These are phyloP conservation scores for Diarsia dahlii DNA, from an alignment of 2,888 invertebrate genomes.

Conservation along the genomic window DNA sequence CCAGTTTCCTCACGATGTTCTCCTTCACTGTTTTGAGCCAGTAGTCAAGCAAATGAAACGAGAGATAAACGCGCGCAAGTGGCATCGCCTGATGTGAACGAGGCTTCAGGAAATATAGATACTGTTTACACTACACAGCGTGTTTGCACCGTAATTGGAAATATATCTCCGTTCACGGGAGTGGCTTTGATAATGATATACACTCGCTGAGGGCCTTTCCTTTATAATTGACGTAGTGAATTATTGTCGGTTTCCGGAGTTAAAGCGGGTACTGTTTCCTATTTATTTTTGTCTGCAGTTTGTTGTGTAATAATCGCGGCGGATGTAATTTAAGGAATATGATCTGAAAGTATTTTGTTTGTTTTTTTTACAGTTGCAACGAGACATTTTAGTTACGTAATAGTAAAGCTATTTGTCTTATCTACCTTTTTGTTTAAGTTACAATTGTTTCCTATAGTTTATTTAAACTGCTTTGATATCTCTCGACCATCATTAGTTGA, in stretches of 20 bases:
- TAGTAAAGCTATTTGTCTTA: neutral
- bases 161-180: constrained; percentile 53
- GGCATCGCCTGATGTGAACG: neutral
- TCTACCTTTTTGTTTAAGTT: neutral
- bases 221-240: constrained; percentile 57
- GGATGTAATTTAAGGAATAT: constrained; percentile 28
- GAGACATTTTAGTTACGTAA: neutral
- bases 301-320: constrained; percentile 27
- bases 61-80: neutral
- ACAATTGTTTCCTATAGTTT: neutral
- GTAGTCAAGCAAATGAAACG: neutral
- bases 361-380: neutral
- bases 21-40: neutral
- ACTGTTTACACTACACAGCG: constrained; percentile 12
- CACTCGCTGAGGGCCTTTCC: constrained; percentile 45
- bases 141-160: constrained; percentile 45
- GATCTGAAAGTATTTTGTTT: constrained; percentile 15
- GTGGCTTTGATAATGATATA: constrained; percentile 52
- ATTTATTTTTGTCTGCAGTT: constrained; percentile 41
- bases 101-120: constrained; percentile 17
- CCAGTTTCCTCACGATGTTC: neutral
- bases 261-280: constrained; percentile 30
- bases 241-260: constrained; percentile 50
- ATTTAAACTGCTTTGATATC: neutral
- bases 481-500: no score